phyloP scores from a whole-genome alignment of 2,797 vertebrate species.

The Rhinichthys osculus region DNA sequence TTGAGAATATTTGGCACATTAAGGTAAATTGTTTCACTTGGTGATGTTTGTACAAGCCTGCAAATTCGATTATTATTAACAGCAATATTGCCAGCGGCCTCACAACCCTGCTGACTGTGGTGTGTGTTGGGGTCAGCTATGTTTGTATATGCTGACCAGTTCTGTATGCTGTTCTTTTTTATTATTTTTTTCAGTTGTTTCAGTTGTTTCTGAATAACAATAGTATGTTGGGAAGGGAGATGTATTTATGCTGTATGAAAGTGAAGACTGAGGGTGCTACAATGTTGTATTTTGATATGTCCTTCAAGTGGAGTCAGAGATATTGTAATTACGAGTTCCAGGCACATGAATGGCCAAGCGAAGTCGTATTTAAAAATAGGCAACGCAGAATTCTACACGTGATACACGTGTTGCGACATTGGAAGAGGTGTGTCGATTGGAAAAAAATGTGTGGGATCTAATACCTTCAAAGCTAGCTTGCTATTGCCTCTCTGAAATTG shows the following conservation, averaged over 20 bases:
- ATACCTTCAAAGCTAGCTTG: too few species aligned
- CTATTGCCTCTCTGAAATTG: too few species aligned
- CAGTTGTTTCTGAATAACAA: not conserved
- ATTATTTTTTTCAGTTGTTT: not conserved
- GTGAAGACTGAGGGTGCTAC: not conserved
- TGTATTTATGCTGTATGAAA: not conserved
- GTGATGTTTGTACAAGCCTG: slow-evolving; percentile 25
- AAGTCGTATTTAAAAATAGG: not conserved
- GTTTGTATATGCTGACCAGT: not conserved
- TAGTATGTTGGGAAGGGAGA: not conserved
- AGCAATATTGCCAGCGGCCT: slow-evolving; percentile 22
- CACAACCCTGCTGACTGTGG: not conserved
- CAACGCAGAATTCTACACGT: not conserved
- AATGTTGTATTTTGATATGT: not conserved
- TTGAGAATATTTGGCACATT: slow-evolving; percentile 29
- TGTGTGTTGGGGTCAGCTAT: slow-evolving; percentile 11
- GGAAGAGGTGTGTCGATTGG: not conserved
- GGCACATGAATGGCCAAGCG: not conserved
- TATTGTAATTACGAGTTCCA: not conserved
- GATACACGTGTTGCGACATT: not conserved
- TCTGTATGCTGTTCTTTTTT: not conserved
- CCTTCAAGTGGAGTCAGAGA: not conserved
- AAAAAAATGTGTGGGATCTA: not conserved
- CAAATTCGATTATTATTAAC: slow-evolving; percentile 41
- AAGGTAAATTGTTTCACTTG: slow-evolving; percentile 13